Percentiles rank a stretch among this genome's conserved stretches.
These are phyloP conservation scores for Polyommatus iphigenia DNA, from an alignment of 2,888 invertebrate species.

Conservation along the genomic window DNA sequence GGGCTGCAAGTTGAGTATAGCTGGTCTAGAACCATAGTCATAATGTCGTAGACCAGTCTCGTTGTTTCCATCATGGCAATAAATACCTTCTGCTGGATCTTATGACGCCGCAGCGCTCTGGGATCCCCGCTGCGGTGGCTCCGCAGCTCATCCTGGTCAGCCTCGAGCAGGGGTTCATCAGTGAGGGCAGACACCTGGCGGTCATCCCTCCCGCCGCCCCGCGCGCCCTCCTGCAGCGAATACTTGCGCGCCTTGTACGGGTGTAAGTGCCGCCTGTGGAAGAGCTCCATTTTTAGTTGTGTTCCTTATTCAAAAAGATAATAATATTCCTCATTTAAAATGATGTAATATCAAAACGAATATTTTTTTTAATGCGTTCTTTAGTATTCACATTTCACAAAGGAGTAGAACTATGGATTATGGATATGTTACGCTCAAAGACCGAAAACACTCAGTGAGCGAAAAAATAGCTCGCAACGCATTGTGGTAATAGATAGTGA, in stretches of 20 bases:
- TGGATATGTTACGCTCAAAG: too few relatives aligned
- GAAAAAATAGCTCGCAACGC: too few relatives aligned
- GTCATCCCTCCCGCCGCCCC: constrained; percentile 70
- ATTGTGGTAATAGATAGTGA: too few relatives aligned
- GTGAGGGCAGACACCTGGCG: constrained; percentile 87
- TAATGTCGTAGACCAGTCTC: too few relatives aligned
- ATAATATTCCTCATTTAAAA: background rate
- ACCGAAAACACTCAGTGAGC: too few relatives aligned
- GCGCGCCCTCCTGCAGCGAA: constrained; percentile 87
- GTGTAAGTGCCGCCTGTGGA: constrained; percentile 63
- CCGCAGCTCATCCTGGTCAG: constrained; percentile 90
- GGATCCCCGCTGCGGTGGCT: constrained; percentile 88
- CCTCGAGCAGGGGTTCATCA: constrained; percentile 88
- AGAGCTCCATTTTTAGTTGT: background rate
- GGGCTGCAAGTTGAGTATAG: too few relatives aligned
- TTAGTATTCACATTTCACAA: too few relatives aligned
- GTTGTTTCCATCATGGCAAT: too few relatives aligned
- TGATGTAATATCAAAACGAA: too few relatives aligned
- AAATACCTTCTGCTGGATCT: constrained; percentile 74
- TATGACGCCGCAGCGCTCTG: constrained; percentile 82
- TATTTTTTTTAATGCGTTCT: too few relatives aligned
- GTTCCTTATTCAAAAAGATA: background rate
- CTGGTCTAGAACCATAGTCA: background rate
- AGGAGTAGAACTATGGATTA: too few relatives aligned
- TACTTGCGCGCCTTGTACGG: constrained; percentile 85